These are phyloP conservation scores for Drosophila kanapiae DNA, from an alignment of 1,140 invertebrate species.

Conservation along the genomic window DNA sequence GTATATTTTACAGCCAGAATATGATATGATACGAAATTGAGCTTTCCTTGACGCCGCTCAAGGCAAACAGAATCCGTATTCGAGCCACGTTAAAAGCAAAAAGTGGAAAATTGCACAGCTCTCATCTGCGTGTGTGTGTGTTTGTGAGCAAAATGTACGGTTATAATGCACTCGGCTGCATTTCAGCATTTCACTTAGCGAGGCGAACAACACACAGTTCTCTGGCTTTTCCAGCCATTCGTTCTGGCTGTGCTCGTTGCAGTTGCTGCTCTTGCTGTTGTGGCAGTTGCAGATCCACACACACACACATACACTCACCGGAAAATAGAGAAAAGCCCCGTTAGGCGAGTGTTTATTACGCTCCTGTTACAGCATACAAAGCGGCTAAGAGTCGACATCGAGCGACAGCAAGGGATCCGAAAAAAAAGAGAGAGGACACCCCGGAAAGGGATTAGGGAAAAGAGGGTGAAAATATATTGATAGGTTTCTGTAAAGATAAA, in stretches of 20 bases:
- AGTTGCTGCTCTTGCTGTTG: slow-evolving; percentile 39
- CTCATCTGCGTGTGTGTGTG: slow-evolving; percentile 28
- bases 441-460: neutral
- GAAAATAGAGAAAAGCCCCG: slow-evolving; percentile 68
- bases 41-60: slow-evolving; percentile 46
- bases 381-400: slow-evolving; percentile 43
- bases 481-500: neutral
- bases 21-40: slow-evolving; percentile 25
- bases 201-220: slow-evolving; percentile 45
- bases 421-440: slow-evolving; percentile 11
- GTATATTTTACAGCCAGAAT: neutral
- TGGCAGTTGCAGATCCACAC: slow-evolving; percentile 40
- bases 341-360: slow-evolving; percentile 78
- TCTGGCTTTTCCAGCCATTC: slow-evolving; percentile 51
- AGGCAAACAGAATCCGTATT: slow-evolving; percentile 62
- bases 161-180: slow-evolving; percentile 69
- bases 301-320: slow-evolving; percentile 41
- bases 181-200: slow-evolving; percentile 70
- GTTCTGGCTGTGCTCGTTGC: slow-evolving; percentile 53
- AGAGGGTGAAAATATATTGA: neutral
- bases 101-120: slow-evolving; percentile 66
- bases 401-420: neutral
- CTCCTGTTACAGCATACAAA: slow-evolving; percentile 83
- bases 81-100: slow-evolving; percentile 71
- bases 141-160: slow-evolving; percentile 68